Conservation (phyloP, 2,113 vertebrate genomes). For the Boulengeromyrus knoepffleri region DNA sequence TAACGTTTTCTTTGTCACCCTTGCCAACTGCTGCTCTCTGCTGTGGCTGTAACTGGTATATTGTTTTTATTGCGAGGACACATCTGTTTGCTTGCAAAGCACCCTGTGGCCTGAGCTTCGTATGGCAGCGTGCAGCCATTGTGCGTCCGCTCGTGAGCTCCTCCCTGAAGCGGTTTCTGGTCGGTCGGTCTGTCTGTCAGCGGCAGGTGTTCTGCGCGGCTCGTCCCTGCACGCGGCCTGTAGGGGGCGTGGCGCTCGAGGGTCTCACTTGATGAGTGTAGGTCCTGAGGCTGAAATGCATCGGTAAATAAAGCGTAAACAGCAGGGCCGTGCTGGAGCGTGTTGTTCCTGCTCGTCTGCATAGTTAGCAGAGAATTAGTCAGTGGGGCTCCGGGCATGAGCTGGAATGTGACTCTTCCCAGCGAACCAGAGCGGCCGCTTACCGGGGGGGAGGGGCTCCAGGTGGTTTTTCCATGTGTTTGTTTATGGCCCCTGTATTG, state of each 20-base stretch:
- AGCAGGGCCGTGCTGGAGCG: not conserved
- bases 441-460: not conserved
- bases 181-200: not conserved
- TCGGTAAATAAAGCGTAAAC: not conserved
- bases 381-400: not conserved
- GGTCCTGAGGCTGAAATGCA: not conserved
- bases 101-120: not conserved
- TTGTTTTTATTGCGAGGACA: not conserved
- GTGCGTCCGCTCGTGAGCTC: not conserved
- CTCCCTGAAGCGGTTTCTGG: not conserved
- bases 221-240: not conserved
- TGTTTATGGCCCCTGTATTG: not conserved
- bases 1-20: not conserved
- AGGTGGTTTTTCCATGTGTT: not conserved
- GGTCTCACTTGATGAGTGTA: not conserved
- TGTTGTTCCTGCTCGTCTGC: not conserved
- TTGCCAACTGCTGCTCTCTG: not conserved
- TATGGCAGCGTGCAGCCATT: not conserved
- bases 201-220: not conserved
- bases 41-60: not conserved
- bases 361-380: not conserved
- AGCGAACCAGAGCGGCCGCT: not conserved
- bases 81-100: not conserved
- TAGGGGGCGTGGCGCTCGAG: not conserved
- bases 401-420: not conserved